phyloP scores from a whole-genome alignment of 2,888 invertebrate genomes.

The Rotaria socialis region DNA sequence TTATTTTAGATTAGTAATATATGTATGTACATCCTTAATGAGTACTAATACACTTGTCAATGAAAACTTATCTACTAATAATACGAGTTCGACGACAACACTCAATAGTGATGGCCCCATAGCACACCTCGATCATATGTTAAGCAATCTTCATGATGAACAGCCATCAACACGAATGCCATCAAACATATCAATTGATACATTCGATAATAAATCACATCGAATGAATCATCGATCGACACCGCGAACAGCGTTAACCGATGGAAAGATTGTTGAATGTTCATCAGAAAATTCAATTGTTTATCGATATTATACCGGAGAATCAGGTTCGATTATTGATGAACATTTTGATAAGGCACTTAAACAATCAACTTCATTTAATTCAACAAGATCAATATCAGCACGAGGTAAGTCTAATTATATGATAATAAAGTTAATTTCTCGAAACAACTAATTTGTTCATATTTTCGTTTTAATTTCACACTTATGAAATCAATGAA shows the following conservation, averaged over 20 bases:
- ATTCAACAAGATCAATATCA: background rate
- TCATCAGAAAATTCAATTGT: conserved; percentile 26
- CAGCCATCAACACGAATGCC: background rate
- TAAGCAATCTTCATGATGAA: conserved; percentile 1
- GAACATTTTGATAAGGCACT: conserved; percentile 33
- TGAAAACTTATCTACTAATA: background rate
- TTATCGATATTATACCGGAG: conserved; percentile 31
- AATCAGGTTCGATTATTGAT: background rate
- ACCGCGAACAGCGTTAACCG: background rate
- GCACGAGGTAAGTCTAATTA: background rate
- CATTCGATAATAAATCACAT: conserved; percentile 9
- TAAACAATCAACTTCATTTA: background rate
- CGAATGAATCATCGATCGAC: background rate
- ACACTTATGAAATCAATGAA: too few relatives aligned
- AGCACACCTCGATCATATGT: conserved; percentile 3
- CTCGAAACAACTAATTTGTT: too few relatives aligned
- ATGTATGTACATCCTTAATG: conserved; percentile 1
- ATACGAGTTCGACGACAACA: background rate
- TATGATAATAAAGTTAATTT: too few relatives aligned
- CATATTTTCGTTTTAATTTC: too few relatives aligned
- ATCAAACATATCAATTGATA: background rate
- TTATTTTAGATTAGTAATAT: conserved; percentile 20
- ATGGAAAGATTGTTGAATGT: conserved; percentile 29
- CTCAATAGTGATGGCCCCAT: background rate
- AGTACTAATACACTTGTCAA: conserved; percentile 17